A percentile compares a stretch with the other conserved stretches of the same genome.
Conservation (phyloP, 2,888 invertebrate species). For the Tenthredo mesomela region DNA sequence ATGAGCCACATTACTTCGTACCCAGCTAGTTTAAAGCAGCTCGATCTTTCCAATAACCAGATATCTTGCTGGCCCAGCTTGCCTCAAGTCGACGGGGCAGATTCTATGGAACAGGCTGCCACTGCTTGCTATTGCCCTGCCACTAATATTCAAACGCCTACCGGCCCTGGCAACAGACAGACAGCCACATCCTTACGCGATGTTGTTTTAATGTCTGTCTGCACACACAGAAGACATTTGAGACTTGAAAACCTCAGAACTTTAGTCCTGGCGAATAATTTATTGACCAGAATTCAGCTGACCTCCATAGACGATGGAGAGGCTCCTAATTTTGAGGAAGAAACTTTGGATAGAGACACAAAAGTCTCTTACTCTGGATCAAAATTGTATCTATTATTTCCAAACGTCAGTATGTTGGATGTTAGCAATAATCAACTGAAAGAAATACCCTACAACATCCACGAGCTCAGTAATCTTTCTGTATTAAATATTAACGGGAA, state of each 20-base stretch:
- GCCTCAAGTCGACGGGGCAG: conserved; percentile 83
- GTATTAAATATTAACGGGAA: conserved; percentile 96
- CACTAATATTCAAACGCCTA: conserved; percentile 70
- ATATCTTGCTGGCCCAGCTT: conserved; percentile 94
- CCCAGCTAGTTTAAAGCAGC: conserved; percentile 92
- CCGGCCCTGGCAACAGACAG: conserved; percentile 72
- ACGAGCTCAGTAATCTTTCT: conserved; percentile 92
- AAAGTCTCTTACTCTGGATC: conserved; percentile 67
- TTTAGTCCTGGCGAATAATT: conserved; percentile 92
- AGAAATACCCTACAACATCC: conserved; percentile 90
- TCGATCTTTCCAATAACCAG: conserved; percentile 96
- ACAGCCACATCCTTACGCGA: conserved; percentile 84
- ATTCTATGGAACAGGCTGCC: conserved; percentile 84
- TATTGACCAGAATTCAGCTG: conserved; percentile 88
- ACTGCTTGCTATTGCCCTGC: conserved; percentile 86
- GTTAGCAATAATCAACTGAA: conserved; percentile 92
- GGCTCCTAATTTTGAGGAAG: conserved; percentile 80
- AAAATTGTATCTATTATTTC: conserved; percentile 86
- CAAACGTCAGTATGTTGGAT: conserved; percentile 96
- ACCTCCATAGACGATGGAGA: conserved; percentile 90
- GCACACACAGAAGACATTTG: conserved; percentile 91
- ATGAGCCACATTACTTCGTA: conserved; percentile 88
- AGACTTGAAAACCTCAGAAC: conserved; percentile 90
- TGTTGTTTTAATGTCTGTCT: conserved; percentile 89
- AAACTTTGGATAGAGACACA: conserved; percentile 73